These are phyloP conservation scores for Pteria penguin DNA, from an alignment of 2,888 invertebrate species.

Conservation along the genomic window DNA sequence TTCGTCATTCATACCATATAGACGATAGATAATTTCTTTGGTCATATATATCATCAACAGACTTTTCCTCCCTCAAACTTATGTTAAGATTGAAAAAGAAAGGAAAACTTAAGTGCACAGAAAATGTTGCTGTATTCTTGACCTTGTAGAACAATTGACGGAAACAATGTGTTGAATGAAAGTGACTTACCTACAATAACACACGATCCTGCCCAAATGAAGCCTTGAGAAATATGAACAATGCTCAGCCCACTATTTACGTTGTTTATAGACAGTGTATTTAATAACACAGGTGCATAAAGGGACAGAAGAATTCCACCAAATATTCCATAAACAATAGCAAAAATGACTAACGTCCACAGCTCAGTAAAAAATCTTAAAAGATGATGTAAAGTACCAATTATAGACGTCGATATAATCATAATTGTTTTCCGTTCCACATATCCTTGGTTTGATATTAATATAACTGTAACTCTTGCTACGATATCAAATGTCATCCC, in stretches of 20 bases:
- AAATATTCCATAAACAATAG: constrained; percentile 18
- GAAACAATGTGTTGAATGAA: neutral
- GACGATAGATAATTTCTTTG: too few relatives aligned
- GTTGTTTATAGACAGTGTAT: constrained; percentile 16
- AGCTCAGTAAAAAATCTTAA: constrained; percentile 16
- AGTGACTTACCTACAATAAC: constrained; percentile 3
- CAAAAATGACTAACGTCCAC: constrained; percentile 20
- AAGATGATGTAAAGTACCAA: constrained; percentile 8
- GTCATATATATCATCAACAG: neutral
- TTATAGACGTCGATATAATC: neutral
- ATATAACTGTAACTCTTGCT: constrained; percentile 18
- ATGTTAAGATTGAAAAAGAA: too few relatives aligned
- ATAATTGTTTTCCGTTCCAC: constrained; percentile 23
- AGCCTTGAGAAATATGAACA: constrained; percentile 7
- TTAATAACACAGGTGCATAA: constrained; percentile 22
- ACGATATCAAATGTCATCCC: constrained; percentile 43
- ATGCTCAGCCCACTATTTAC: constrained; percentile 10
- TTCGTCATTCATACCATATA: too few relatives aligned
- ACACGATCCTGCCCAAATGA: constrained; percentile 12
- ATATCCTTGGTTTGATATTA: constrained; percentile 15
- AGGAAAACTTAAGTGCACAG: too few relatives aligned
- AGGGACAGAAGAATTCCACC: constrained; percentile 27
- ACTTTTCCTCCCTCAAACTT: neutral
- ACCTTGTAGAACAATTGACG: neutral
- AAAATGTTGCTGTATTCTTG: too few relatives aligned